A percentile compares a stretch with the other conserved stretches of the same genome.
phyloP scores from a whole-genome alignment of 2,113 vertebrate species.

The Zapornia atra region DNA sequence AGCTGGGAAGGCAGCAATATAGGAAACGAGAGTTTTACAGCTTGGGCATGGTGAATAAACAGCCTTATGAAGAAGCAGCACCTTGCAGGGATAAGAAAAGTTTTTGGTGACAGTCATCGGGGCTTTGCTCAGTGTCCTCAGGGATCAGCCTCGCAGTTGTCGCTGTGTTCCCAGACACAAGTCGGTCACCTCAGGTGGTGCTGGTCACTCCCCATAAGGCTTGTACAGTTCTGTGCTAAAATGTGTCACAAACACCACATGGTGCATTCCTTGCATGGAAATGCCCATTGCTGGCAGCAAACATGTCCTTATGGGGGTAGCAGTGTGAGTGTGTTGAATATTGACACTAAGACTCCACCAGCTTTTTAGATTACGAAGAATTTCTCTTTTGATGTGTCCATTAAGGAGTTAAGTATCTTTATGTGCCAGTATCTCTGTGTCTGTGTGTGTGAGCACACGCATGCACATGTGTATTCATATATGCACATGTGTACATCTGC shows the following conservation, averaged over 20 bases:
- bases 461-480: background rate
- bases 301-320: background rate
- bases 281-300: background rate
- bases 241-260: rapidly evolving
- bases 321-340: background rate
- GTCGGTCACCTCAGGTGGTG: background rate
- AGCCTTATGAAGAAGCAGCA: background rate
- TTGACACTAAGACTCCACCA: background rate
- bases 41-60: background rate
- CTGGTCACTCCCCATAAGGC: background rate
- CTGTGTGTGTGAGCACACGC: rapidly evolving
- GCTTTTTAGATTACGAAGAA: background rate
- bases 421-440: background rate
- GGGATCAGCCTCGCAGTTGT: background rate
- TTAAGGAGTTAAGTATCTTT: background rate
- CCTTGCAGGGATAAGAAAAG: background rate
- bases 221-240: background rate
- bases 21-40: background rate
- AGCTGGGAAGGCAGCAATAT: background rate
- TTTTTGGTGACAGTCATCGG: background rate
- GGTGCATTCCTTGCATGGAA: background rate
- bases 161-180: background rate
- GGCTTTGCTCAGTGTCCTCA: background rate
- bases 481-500: rapidly evolving
- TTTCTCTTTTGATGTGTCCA: background rate